Evolutionary conservation across 2,797 vertebrate species (phyloP).

Genomic region (Tadarida brasiliensis): DNA sequence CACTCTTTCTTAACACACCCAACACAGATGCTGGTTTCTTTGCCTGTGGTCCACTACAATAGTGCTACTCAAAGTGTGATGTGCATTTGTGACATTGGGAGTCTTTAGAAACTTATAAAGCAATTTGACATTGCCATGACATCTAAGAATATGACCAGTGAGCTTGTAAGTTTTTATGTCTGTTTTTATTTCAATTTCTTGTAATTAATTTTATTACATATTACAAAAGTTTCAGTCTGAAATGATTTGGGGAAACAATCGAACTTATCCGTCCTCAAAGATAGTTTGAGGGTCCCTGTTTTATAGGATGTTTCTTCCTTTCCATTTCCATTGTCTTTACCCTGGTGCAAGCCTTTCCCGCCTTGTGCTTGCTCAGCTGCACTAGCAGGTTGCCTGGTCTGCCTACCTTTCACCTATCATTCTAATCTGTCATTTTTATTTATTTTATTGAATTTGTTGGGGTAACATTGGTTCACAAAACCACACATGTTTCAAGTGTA

Average conservation of each 20-base stretch:
- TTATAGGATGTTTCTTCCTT: not conserved
- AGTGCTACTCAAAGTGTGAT: not conserved
- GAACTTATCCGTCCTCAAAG: not conserved
- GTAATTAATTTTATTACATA: not conserved
- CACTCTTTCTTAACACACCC: not conserved
- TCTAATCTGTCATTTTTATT: not conserved
- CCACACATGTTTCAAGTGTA: not conserved
- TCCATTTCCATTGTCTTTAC: not conserved
- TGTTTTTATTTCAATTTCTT: slow-evolving; percentile 25
- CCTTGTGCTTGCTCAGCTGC: not conserved
- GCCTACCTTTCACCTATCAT: not conserved
- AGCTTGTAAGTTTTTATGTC: not conserved
- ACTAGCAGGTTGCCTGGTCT: not conserved
- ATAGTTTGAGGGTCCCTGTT: not conserved
- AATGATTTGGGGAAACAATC: not conserved
- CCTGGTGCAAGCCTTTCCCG: not conserved
- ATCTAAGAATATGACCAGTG: slow-evolving; percentile 3
- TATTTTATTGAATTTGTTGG: not conserved
- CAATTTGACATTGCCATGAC: not conserved
- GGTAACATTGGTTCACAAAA: not conserved
- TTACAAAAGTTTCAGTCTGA: not conserved
- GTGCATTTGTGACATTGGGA: not conserved
- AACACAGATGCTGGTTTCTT: not conserved
- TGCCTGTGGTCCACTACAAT: not conserved
- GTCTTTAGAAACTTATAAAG: not conserved